Conservation (phyloP, 2,888 invertebrate species). For the Drosophila flavopinicola region DNA sequence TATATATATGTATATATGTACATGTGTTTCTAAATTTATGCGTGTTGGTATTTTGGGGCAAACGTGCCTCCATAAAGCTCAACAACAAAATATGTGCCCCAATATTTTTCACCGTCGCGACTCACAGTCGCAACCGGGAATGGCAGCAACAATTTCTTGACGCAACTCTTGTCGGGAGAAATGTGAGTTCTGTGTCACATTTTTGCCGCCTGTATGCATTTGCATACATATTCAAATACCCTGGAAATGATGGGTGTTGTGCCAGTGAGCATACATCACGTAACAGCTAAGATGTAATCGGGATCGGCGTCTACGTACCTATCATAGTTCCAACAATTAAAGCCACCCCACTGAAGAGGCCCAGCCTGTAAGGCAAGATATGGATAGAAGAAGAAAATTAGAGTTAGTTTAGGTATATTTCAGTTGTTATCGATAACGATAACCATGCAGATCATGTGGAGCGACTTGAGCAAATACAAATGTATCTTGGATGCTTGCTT, state of each 20-base stretch:
- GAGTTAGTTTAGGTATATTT: not conserved
- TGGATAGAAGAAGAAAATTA: not conserved
- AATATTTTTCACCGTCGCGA: not conserved
- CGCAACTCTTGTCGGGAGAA: not conserved
- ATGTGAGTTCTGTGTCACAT: conserved; percentile 4
- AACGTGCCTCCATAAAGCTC: conserved; percentile 1
- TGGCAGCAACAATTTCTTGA: not conserved
- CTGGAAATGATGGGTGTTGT: not conserved
- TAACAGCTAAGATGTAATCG: not conserved
- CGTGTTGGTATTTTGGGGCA: not conserved
- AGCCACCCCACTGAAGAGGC: conserved; percentile 99
- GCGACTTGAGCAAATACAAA: no score
- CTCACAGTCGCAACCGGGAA: conserved; percentile 1
- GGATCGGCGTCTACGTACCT: conserved; percentile 86
- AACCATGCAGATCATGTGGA: not conserved
- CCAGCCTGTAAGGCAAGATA: conserved; percentile 87
- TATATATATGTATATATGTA: not conserved
- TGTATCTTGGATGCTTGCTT: no score
- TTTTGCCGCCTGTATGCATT: not conserved
- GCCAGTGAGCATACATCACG: not conserved
- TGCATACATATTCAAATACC: not conserved
- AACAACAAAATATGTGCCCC: not conserved
- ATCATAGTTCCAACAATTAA: conserved; percentile 99
- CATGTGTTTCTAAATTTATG: conserved; percentile 2
- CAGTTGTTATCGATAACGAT: not conserved